phyloP scores from a whole-genome alignment of 2,113 vertebrate species.

The Vidua macroura region DNA sequence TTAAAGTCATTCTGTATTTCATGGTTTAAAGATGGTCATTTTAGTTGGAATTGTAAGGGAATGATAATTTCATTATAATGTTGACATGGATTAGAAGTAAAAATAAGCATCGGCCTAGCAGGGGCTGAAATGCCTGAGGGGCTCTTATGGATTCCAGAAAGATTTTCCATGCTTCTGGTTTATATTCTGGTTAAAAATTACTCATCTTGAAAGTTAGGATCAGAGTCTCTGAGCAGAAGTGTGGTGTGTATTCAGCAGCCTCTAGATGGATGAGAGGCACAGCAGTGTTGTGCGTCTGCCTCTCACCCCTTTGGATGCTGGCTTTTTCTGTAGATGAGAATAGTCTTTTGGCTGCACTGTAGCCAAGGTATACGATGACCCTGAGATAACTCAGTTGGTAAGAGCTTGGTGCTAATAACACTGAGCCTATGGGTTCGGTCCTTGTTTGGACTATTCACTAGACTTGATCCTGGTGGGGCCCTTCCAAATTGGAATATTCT shows the following conservation, averaged over 20 bases:
- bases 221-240: neutral
- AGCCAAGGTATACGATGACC: neutral
- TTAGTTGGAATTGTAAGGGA: neutral
- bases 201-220: neutral
- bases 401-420: neutral
- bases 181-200: neutral
- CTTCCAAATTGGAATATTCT: neutral
- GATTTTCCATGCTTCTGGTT: neutral
- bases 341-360: neutral
- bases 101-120: neutral
- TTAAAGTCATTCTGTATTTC: neutral
- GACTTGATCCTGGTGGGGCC: too few species aligned
- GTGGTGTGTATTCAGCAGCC: neutral
- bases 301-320: fast-evolving
- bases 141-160: neutral
- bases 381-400: neutral
- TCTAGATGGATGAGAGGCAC: neutral
- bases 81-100: neutral
- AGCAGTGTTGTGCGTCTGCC: fast-evolving
- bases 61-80: neutral
- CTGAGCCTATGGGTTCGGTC: fast-evolving
- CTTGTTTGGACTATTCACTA: too few species aligned
- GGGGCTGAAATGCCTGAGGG: neutral
- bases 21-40: neutral
- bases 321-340: neutral